Evolutionary conservation across 2,888 invertebrate genomes (phyloP).

Genomic region (Mechanitis mazaeus): DNA sequence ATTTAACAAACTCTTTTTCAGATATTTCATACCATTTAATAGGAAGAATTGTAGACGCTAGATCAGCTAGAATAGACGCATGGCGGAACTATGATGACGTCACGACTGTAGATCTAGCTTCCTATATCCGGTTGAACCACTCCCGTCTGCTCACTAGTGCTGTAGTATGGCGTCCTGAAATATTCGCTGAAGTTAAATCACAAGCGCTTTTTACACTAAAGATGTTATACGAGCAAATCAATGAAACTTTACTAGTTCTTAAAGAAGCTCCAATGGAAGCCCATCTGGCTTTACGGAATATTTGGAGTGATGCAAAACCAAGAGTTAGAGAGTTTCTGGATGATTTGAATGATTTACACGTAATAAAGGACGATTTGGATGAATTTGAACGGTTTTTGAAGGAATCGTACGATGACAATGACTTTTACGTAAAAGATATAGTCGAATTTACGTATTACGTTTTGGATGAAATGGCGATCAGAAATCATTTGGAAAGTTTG

Average conservation of each 20-base stretch:
- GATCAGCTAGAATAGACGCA: slow-evolving; percentile 84
- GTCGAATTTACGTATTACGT: slow-evolving; percentile 82
- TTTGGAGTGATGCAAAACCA: slow-evolving; percentile 86
- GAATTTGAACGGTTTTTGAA: slow-evolving; percentile 83
- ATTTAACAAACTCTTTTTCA: slow-evolving; percentile 34
- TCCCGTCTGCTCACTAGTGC: slow-evolving; percentile 87
- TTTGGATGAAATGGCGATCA: slow-evolving; percentile 85
- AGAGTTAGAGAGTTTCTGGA: slow-evolving; percentile 82
- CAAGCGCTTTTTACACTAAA: slow-evolving; percentile 52
- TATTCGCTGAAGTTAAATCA: slow-evolving; percentile 72
- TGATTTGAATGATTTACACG: slow-evolving; percentile 83
- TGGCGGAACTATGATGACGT: slow-evolving; percentile 91
- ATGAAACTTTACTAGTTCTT: slow-evolving; percentile 61
- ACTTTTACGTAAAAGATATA: slow-evolving; percentile 89
- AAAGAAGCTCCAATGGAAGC: slow-evolving; percentile 81
- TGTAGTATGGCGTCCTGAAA: slow-evolving; percentile 87
- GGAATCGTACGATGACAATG: slow-evolving; percentile 86
- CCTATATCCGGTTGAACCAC: slow-evolving; percentile 88
- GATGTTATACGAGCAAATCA: slow-evolving; percentile 60
- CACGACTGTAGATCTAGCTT: slow-evolving; percentile 84
- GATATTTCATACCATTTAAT: slow-evolving; percentile 80
- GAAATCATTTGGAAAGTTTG: slow-evolving; percentile 85
- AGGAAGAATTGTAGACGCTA: slow-evolving; percentile 85
- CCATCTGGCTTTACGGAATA: slow-evolving; percentile 78
- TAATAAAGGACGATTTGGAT: slow-evolving; percentile 84